A percentile compares a stretch with the other conserved stretches of the same genome.
These are phyloP conservation scores for Drosophila truncata DNA, from an alignment of 1,140 invertebrate genomes.

Conservation along the genomic window DNA sequence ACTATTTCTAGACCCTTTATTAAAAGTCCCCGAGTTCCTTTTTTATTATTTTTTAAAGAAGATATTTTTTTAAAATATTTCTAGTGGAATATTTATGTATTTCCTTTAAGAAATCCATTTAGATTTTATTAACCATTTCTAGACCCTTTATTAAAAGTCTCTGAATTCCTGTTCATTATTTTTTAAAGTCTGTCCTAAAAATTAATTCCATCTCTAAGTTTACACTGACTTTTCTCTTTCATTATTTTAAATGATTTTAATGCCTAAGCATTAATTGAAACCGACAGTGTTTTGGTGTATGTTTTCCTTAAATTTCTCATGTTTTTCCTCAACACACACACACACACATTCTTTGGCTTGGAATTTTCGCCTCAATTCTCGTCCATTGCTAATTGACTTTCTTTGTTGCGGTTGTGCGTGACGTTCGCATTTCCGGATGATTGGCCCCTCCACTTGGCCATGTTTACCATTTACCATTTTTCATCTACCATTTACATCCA, in stretches of 20 bases:
- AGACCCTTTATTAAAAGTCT: not conserved
- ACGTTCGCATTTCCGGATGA: constrained; percentile 62
- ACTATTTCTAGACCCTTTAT: not conserved
- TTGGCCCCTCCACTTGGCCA: constrained; percentile 27
- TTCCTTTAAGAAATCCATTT: too few species aligned
- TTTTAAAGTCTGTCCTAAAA: not conserved
- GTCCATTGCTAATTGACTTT: constrained; percentile 60
- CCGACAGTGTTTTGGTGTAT: constrained; percentile 6
- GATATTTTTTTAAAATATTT: too few species aligned
- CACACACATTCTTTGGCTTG: constrained; percentile 17
- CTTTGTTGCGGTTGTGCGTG: constrained; percentile 63
- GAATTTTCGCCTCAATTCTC: constrained; percentile 18
- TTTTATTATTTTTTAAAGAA: not conserved
- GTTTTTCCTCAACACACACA: constrained; percentile 3
- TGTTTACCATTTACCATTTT: constrained; percentile 20
- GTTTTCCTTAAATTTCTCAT: constrained; percentile 9
- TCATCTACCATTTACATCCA: constrained; percentile 23
- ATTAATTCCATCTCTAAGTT: not conserved
- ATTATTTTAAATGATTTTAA: constrained; percentile 13
- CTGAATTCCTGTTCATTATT: not conserved
- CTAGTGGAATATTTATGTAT: too few species aligned
- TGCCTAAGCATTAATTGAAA: constrained; percentile 24
- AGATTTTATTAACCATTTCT: not conserved
- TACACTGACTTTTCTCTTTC: too few species aligned
- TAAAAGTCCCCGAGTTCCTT: not conserved